Evolutionary conservation across 2,888 invertebrate species (phyloP).

Genomic region (Agonopterix heracliana): DNA sequence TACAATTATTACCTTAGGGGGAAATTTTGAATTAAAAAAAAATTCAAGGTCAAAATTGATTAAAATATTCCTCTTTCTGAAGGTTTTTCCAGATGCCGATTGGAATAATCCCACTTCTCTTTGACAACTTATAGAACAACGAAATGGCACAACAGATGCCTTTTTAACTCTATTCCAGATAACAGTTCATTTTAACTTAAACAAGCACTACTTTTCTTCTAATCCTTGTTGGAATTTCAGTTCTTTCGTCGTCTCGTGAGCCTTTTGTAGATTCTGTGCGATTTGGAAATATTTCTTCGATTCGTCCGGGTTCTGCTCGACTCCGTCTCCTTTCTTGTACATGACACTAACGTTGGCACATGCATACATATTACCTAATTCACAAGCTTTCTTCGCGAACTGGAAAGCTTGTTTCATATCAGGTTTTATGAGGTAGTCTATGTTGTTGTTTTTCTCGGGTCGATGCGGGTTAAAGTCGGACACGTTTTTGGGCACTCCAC

Average conservation of each 20-base stretch:
- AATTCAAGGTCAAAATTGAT: too few species aligned
- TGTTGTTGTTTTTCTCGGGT: conserved; percentile 52
- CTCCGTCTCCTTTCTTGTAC: conserved; percentile 90
- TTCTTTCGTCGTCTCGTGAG: conserved; percentile 74
- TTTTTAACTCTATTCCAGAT: too few species aligned
- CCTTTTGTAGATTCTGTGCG: conserved; percentile 83
- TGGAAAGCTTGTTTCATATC: conserved; percentile 87
- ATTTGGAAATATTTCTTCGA: conserved; percentile 83
- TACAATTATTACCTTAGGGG: too few species aligned
- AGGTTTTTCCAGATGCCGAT: too few species aligned
- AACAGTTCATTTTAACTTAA: too few species aligned
- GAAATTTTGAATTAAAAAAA: too few species aligned
- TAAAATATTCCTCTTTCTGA: too few species aligned
- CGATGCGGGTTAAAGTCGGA: conserved; percentile 59
- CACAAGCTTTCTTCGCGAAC: conserved; percentile 87
- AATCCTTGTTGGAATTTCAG: conserved; percentile 76
- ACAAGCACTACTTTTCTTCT: conserved; percentile 26
- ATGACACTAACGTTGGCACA: conserved; percentile 94
- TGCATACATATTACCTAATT: conserved; percentile 88
- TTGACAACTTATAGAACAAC: too few species aligned
- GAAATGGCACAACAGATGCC: too few species aligned
- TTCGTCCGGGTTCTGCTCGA: conserved; percentile 81
- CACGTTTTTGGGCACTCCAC: conserved; percentile 79
- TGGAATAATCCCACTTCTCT: too few species aligned
- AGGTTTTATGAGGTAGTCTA: conserved; percentile 75